Base-by-base conservation (phyloP, 1,140 invertebrate genomes). In the Zaprionus ghesquierei region DNA sequence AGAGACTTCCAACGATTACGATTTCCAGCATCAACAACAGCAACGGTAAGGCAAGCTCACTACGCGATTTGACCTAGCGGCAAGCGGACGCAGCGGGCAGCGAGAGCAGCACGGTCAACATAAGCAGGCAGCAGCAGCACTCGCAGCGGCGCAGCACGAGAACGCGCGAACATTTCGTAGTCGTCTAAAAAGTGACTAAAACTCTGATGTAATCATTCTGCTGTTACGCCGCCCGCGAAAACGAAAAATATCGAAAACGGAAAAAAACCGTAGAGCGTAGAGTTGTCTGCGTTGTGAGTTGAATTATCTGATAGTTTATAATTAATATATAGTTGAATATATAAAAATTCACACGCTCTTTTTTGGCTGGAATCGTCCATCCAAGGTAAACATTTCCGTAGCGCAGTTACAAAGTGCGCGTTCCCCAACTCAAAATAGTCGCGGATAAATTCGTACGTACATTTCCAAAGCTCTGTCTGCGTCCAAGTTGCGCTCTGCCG, bases 151-250 rank as follows among this genome's bases (percentile, higher is more conserved):
- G 33, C 55, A 46, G 31, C 31, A 38, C 51, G 29, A n/a, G 59
- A 46, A 46, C 60, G 23, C 64, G 65, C 68, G 49, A 27, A 55
- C 29, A 60, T n/a, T 66, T 62, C 22, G 23, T 46, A 13, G 61
- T 33, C 31, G 15, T 25, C 12, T 41, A 66, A 69, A 86, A 81
- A 81, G 84, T 87, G 84, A 89, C 73, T 87, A 77, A 87, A 86
- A 84, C 79, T 87, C 84, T 87, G 84, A 89, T 89, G 84, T 89
- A 89, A 89, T 89, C 84, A 89, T 80, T 84, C 65, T 46, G 78
- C 69, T 69, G 54, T 80, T 89, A 89, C 84, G 80, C 73, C 84
- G 80, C 69, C 63, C 61, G 70, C 65, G 77, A 77, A 60, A 50
- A 55, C n/a, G 46, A 73, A 68, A 72, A 59, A 59, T n/a, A 68